Conservation (phyloP, 2,113 vertebrate genomes). For the Spheniscus mendiculus region DNA sequence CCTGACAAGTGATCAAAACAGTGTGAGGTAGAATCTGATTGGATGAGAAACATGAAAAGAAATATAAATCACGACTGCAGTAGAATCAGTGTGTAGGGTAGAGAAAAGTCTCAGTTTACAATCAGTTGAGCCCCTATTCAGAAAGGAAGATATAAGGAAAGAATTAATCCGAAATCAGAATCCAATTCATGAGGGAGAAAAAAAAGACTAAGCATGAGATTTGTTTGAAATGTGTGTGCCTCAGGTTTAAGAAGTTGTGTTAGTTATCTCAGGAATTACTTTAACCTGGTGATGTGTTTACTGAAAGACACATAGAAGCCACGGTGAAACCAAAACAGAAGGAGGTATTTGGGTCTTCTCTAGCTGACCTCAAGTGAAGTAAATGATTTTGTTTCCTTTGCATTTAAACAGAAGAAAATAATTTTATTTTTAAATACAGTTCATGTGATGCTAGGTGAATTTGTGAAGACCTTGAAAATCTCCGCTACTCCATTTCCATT, state of each 20-base stretch:
- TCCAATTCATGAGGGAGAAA: accelerated
- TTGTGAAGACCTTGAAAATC: background rate
- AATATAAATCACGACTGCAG: background rate
- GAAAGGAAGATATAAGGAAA: background rate
- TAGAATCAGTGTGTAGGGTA: background rate
- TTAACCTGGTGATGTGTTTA: background rate
- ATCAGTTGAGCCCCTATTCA: background rate
- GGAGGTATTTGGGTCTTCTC: background rate
- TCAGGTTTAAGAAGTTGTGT: background rate
- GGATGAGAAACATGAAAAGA: background rate
- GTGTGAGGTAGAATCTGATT: background rate
- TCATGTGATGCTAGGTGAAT: background rate
- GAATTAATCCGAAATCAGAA: background rate
- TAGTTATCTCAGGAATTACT: background rate
- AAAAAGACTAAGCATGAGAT: background rate
- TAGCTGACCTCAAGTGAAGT: background rate
- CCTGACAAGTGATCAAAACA: background rate
- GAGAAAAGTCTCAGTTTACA: background rate
- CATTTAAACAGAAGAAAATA: background rate
- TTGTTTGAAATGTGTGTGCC: background rate
- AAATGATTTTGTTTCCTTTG: background rate
- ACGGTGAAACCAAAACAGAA: background rate
- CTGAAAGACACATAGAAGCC: background rate
- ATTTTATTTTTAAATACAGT: background rate
- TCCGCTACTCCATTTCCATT: background rate